Evolutionary conservation across 2,888 invertebrate genomes (phyloP), one percentile per base, ranked within the genome.

Genomic region (Salticus scenicus): DNA sequence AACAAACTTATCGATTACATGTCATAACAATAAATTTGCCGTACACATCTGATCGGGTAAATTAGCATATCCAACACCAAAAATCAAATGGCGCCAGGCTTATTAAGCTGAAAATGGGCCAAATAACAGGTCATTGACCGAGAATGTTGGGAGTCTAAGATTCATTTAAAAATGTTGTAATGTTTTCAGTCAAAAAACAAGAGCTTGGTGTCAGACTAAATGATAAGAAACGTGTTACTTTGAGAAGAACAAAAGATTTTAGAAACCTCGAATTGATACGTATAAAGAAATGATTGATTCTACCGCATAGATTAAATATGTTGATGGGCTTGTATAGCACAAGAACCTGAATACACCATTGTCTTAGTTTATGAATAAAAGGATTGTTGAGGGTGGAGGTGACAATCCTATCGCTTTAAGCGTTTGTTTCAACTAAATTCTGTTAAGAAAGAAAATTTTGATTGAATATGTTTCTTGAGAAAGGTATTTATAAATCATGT

Each of bases 211-310:
- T 12, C 57, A 24, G 20, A 2, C 20, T 57, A 57, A 57, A 20
- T 17, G 57, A 57, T 24, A 57, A 57, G 24, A 47, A 47, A 47
- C 1, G 17, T 7, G 57, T n/a, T 10, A 37, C 2, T 24, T 24
- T 57, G 24, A 1, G 14, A n/a, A 57, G 57, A 57, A 57, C 57
- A 57, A 57, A 57, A 57, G 57, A 57, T 1, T 20, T 57, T 24
- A 7, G 57, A 7, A 24, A 24, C 57, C 24, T 7, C 20, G 7
- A 24, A 57, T 24, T 24, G 17, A 17, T 24, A 24, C 4, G 24
- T 57, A 57, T 57, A 57, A 57, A 5, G 57, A 24, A 57, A 5
- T 57, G 57, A 57, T 57, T 57, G 57, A 57, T 57, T 57, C 57
- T 57, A 24, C 57, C 57, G 57, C 57, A 57, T 57, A 24, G 57